Conservation (phyloP, 1,140 invertebrate genomes). For the Dryas iulia region DNA sequence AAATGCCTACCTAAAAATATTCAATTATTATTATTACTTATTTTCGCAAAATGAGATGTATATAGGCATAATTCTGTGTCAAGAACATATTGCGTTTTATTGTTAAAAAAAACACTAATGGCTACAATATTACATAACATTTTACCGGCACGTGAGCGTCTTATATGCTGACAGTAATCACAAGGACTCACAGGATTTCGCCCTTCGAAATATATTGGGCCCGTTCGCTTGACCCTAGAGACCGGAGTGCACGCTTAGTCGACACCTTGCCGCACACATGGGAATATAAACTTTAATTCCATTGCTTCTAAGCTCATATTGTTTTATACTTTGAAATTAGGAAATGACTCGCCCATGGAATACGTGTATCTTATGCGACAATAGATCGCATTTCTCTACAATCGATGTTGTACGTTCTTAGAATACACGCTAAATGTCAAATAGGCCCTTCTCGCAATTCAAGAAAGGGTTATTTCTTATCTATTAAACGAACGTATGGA, state of each 20-base stretch:
- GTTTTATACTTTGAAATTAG: not conserved
- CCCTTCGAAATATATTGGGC: slow-evolving; percentile 56
- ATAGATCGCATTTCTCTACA: not conserved
- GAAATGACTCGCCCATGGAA: not conserved
- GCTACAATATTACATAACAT: not conserved
- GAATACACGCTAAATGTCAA: not conserved
- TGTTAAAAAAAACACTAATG: not conserved
- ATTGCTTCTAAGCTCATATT: not conserved
- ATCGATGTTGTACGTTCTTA: slow-evolving; percentile 3
- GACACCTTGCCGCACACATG: slow-evolving; percentile 27
- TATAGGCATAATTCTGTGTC: too few relatives aligned
- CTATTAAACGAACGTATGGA: too few relatives aligned
- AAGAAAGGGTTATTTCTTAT: not conserved
- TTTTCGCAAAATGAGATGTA: too few relatives aligned
- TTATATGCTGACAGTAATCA: slow-evolving; percentile 64
- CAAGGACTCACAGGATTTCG: slow-evolving; percentile 48
- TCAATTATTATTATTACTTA: too few relatives aligned
- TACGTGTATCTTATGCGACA: slow-evolving; percentile 4
- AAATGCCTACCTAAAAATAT: too few relatives aligned
- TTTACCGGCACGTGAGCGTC: slow-evolving; percentile 48
- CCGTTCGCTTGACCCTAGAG: slow-evolving; percentile 50
- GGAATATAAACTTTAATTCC: slow-evolving; percentile 31
- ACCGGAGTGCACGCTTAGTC: slow-evolving; percentile 43
- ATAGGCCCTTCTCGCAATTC: not conserved
- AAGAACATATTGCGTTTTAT: too few relatives aligned